Evolutionary conservation across 2,797 vertebrate species (phyloP), one percentile per base, ranked within the genome.

Genomic region (Sebastes glaucus): DNA sequence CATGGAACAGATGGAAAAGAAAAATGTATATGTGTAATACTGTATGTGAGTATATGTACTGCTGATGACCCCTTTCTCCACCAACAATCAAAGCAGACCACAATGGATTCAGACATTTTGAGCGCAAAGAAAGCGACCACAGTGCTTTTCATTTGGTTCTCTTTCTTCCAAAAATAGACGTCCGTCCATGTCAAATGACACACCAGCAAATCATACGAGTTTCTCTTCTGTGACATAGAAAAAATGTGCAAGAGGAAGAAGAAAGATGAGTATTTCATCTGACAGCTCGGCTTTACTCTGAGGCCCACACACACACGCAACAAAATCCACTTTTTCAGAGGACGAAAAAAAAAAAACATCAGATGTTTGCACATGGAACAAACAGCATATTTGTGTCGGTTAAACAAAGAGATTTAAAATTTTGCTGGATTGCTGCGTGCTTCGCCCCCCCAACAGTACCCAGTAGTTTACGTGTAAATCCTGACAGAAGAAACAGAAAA

Each of bases 121-220:
- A 76, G 69, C 78, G 77, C 77, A 82, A 73, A 81, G 42, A 38
- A 28, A 22, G 52, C 1, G 2, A 25, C 49, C 84, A 33, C 70
- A 57, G 49, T 6, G 33, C 68, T 82, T 90, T 74, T 82, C 55
- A 88, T 76, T 84, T 23, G 33, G 22, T 52, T 76, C 56, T 53
- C 77, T 80, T 82, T 78, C 30, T 59, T 82, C 85, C 85, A 84
- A 76, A 90, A 88, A 93, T 81, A 89, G 33, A 78, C n/a, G 38
- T 60, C 32, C 6, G 28, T 77, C 53, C 71, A 55, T 32, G 55
- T 73, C 52, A 74, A 81, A 84, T 64, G 69, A 74, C 46, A 85
- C 56, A 25, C 28, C 11, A 23, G 20, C 22, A 74, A 80, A 77
- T 76, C 60, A 16, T n/a, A n/a, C 38, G 22, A 61, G 59, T 74